Evolutionary conservation across 2,113 vertebrate species (phyloP), one percentile per base, ranked within the genome.

Genomic region (Brachyhypopomus gauderio): DNA sequence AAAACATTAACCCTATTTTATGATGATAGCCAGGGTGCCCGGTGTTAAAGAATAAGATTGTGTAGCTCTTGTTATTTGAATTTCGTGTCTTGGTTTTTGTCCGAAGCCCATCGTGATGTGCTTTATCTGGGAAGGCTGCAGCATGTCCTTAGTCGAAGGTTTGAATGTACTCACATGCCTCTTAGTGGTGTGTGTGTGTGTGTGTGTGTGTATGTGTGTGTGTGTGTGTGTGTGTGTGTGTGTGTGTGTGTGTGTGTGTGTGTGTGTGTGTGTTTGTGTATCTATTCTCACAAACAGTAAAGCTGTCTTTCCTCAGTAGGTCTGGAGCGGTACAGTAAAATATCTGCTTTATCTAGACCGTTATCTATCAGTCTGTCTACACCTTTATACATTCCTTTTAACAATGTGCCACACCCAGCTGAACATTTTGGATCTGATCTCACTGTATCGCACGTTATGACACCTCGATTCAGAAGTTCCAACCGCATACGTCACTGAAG

Each of bases 141-240:
- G 73, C 58, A 22, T 84, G 81, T 88, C 82, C 89, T 90, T 89
- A 91, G 86, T 89, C 82, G 83, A 72, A 85, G 83, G 83, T 5
- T 78, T 86, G 79, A 81, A 90, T 85, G 81, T 86, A 89, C 89
- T 93, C 92, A 93, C 91, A 91, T 92, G 91, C 89, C 59, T 88
- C 90, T 41, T 9, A 41, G 41, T 41, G 41, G 3, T 41, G 1
- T 56, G 77, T 74, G 66, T 73, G 48, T 72, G 81, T 77, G 34
- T 81, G 58, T 72, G 60, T 72, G 74, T 78, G 72, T 48, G 71
- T 81, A 72, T 56, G 56, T 56, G 67, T 81, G 25, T 77, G 66
- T 59, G 81, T 67, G 77, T 71, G 62, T 72, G 78, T 48, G 74
- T 79, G 72, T 58, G 77, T 74, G 66, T 73, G 45, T 72, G 81